Percentiles rank a stretch among this genome's conserved stretches.
Evolutionary conservation across 2,113 vertebrate genomes (phyloP).

Genomic region (Percopsis transmontana): DNA sequence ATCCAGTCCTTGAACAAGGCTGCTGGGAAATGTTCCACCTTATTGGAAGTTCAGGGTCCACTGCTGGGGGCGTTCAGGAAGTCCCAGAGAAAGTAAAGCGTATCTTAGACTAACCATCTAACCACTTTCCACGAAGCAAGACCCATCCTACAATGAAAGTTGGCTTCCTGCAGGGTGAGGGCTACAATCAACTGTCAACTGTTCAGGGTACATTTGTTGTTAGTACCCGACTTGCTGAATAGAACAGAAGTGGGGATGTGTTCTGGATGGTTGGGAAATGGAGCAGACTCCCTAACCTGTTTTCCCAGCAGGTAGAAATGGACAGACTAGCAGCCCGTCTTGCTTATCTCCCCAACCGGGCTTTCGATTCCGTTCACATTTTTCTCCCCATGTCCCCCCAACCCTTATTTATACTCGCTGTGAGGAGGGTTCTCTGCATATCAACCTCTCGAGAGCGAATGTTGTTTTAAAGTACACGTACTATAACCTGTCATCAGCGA

Average conservation of each 20-base stretch:
- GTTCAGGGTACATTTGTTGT: conserved; percentile 25
- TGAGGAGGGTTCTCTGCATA: conserved; percentile 27
- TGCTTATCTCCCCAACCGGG: conserved; percentile 26
- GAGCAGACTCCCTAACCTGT: conserved; percentile 23
- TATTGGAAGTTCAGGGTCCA: neutral
- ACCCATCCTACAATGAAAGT: conserved; percentile 22
- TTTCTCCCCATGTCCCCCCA: neutral
- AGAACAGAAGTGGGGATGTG: conserved; percentile 1
- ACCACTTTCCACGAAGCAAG: conserved; percentile 22
- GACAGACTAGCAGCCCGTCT: conserved; percentile 14
- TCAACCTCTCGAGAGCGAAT: conserved; percentile 26
- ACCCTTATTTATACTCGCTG: neutral
- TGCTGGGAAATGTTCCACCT: neutral
- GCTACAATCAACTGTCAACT: conserved; percentile 10
- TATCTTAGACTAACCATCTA: conserved; percentile 17
- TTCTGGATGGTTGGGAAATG: neutral
- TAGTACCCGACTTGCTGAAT: conserved; percentile 3
- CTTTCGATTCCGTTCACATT: neutral
- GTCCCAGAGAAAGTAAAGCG: conserved; percentile 19
- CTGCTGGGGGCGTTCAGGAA: conserved; percentile 40
- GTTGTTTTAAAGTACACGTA: conserved; percentile 40
- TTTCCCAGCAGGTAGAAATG: conserved; percentile 56
- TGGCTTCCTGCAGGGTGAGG: conserved; percentile 12
- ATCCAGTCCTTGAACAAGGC: neutral
- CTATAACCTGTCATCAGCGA: conserved; percentile 45